phyloP scores from a whole-genome alignment of 2,113 vertebrate genomes.

The Microcebus lehilahytsara region DNA sequence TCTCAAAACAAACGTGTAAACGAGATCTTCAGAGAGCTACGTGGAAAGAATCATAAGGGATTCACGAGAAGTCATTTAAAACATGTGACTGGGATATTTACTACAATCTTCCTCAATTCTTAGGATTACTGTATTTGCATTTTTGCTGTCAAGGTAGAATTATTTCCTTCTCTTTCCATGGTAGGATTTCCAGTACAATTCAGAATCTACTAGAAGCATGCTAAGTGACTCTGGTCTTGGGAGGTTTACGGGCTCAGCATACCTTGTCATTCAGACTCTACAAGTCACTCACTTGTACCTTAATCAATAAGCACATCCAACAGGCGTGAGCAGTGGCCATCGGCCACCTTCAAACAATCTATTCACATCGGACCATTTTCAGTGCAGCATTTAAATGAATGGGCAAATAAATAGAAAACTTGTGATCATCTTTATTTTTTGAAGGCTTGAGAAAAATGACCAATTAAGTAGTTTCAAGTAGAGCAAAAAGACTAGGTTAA shows the following conservation, averaged over 20 bases:
- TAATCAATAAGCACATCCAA: not conserved
- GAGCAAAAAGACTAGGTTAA: not conserved
- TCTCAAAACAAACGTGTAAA: not conserved
- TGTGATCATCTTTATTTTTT: not conserved
- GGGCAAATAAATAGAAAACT: not conserved
- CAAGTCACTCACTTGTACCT: rapidly evolving
- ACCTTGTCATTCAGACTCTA: not conserved
- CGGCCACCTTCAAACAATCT: not conserved
- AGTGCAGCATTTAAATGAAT: not conserved
- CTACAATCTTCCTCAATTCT: not conserved
- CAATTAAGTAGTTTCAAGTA: not conserved
- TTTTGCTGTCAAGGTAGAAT: not conserved
- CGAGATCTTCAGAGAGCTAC: not conserved
- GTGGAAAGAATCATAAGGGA: constrained; percentile 5
- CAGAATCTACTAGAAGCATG: not conserved
- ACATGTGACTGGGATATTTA: constrained; percentile 23
- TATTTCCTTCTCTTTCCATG: not conserved
- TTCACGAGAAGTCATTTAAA: constrained; percentile 3
- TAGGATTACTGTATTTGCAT: not conserved
- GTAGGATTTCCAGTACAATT: not conserved
- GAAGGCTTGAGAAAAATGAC: not conserved
- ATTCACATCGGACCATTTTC: not conserved
- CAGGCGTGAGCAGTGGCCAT: not conserved
- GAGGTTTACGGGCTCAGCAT: not conserved
- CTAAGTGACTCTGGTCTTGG: not conserved